Evolutionary conservation across 2,113 vertebrate species (phyloP).

Genomic region (Glaucomys volans): DNA sequence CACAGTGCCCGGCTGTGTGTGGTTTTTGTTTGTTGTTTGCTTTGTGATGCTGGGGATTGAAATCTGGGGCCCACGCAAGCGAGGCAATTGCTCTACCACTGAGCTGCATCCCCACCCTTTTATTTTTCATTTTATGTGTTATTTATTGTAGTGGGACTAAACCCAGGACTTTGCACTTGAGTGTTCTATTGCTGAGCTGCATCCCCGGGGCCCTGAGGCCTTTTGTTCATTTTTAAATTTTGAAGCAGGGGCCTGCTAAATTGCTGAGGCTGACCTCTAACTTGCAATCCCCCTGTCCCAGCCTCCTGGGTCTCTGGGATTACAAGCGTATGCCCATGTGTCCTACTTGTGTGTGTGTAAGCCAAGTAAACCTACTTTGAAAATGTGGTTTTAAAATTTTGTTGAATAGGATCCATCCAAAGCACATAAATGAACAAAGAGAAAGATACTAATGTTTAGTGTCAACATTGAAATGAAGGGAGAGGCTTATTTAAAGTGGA

Average conservation of each 20-base stretch:
- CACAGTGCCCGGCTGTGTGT: too few species aligned
- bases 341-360: not conserved
- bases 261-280: not conserved
- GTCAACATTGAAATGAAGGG: not conserved
- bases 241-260: not conserved
- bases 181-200: not conserved
- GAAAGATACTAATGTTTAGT: constrained; percentile 16
- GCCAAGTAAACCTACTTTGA: not conserved
- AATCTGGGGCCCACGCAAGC: too few species aligned
- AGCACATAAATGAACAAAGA: not conserved
- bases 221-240: not conserved
- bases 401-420: not conserved
- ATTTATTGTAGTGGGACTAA: not conserved
- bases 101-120: not conserved
- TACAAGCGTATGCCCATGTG: too few species aligned
- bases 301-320: not conserved
- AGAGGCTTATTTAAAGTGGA: not conserved
- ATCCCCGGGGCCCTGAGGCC: too few species aligned
- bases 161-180: not conserved
- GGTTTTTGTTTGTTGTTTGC: not conserved
- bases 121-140: not conserved
- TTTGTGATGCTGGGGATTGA: not conserved
- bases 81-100: not conserved
- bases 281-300: not conserved
- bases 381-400: not conserved